Percentiles rank a stretch among this genome's conserved stretches.
phyloP scores from a whole-genome alignment of 1,140 invertebrate species.

The Andrena cerasifolii region DNA sequence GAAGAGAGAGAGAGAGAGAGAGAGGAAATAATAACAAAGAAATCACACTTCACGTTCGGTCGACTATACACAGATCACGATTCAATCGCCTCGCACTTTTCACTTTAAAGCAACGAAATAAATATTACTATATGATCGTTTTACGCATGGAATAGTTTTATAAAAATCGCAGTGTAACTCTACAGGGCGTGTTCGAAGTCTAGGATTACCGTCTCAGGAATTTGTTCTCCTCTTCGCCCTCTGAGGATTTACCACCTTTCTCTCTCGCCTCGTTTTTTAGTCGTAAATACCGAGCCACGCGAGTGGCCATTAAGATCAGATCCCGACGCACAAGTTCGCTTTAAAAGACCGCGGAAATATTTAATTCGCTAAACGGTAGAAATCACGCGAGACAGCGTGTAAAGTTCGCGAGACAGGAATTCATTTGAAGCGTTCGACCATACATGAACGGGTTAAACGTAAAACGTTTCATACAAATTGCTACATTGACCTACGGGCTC shows the following conservation, averaged over 20 bases:
- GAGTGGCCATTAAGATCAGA: constrained; percentile 3
- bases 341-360: background rate
- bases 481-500: constrained; percentile 22
- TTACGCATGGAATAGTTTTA: constrained; percentile 47
- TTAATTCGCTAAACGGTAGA: constrained; percentile 11
- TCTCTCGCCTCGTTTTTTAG: constrained; percentile 4
- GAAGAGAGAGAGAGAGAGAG: background rate
- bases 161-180: constrained; percentile 33
- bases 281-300: constrained; percentile 9
- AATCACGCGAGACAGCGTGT: constrained; percentile 19
- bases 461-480: constrained; percentile 33
- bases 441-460: constrained; percentile 31
- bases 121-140: constrained; percentile 46
- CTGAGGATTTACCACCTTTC: background rate
- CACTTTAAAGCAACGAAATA: constrained; percentile 47
- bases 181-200: background rate
- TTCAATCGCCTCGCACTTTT: constrained; percentile 16
- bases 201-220: background rate
- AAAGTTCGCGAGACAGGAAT: constrained; percentile 49
- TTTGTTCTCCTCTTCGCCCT: background rate
- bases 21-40: background rate
- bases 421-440: constrained; percentile 39
- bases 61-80: background rate
- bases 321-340: background rate
- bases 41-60: background rate